Conservation (phyloP, 2,113 vertebrate genomes). For the Lepisosteus oculatus region DNA sequence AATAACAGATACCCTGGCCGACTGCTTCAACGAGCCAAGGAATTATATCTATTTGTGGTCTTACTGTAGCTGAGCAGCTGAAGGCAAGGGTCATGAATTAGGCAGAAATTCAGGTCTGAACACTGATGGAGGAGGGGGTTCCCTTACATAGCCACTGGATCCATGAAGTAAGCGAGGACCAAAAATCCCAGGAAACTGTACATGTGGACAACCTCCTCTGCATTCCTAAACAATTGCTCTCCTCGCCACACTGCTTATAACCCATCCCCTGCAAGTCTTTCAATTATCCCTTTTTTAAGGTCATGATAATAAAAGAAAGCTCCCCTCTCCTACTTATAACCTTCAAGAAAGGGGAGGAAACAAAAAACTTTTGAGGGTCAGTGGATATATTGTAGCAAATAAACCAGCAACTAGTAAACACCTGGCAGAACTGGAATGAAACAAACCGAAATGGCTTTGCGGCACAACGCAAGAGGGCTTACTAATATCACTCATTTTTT, state of each 20-base stretch:
- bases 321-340: too few species aligned
- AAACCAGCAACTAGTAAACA: too few species aligned
- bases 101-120: neutral
- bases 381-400: too few species aligned
- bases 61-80: neutral
- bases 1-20: neutral
- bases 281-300: too few species aligned
- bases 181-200: too few species aligned
- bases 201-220: slow-evolving; percentile 34
- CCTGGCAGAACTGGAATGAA: too few species aligned
- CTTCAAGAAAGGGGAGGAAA: too few species aligned
- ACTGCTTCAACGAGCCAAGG: neutral
- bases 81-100: neutral
- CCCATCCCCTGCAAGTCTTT: slow-evolving; percentile 20
- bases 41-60: neutral
- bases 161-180: neutral
- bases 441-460: too few species aligned
- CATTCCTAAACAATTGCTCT: slow-evolving; percentile 44
- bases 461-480: neutral
- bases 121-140: neutral
- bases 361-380: too few species aligned
- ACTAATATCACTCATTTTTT: neutral
- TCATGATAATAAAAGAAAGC: too few species aligned
- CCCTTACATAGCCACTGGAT: slow-evolving; percentile 8
- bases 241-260: neutral